Conservation (phyloP, 1,140 invertebrate species). For the Pomacea maculata region DNA sequence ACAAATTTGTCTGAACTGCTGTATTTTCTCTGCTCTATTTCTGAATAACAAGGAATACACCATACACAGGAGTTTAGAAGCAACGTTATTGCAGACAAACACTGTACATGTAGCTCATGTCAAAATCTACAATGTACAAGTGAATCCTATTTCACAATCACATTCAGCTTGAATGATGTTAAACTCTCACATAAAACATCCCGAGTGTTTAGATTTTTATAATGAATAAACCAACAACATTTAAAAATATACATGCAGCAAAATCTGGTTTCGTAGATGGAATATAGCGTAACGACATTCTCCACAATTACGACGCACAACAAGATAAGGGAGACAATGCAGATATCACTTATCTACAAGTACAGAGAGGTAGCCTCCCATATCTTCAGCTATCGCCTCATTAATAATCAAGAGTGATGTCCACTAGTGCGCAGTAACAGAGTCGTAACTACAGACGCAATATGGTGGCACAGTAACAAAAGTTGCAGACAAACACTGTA, state of each 20-base stretch:
- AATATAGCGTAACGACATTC: neutral
- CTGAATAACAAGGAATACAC: slow-evolving; percentile 10
- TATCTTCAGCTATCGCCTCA: neutral
- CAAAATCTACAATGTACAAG: neutral
- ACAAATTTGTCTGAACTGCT: slow-evolving; percentile 29
- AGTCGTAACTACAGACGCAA: slow-evolving; percentile 22
- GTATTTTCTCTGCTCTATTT: slow-evolving; percentile 17
- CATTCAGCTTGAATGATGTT: too few relatives aligned
- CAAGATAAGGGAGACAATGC: neutral
- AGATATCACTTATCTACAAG: neutral
- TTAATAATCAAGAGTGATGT: neutral
- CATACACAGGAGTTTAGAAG: neutral
- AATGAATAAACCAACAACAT: neutral
- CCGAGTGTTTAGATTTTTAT: neutral
- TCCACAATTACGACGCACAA: neutral
- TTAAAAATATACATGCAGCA: neutral
- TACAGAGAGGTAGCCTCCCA: neutral
- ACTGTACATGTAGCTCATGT: neutral
- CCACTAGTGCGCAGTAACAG: slow-evolving; percentile 1
- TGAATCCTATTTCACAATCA: too few relatives aligned
- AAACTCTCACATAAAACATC: neutral
- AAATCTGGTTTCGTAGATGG: neutral
- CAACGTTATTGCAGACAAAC: neutral
- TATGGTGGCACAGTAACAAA: too few relatives aligned
- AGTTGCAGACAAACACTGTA: too few relatives aligned